Evolutionary conservation across 2,113 vertebrate genomes (phyloP).

Genomic region (Rhineura floridana): DNA sequence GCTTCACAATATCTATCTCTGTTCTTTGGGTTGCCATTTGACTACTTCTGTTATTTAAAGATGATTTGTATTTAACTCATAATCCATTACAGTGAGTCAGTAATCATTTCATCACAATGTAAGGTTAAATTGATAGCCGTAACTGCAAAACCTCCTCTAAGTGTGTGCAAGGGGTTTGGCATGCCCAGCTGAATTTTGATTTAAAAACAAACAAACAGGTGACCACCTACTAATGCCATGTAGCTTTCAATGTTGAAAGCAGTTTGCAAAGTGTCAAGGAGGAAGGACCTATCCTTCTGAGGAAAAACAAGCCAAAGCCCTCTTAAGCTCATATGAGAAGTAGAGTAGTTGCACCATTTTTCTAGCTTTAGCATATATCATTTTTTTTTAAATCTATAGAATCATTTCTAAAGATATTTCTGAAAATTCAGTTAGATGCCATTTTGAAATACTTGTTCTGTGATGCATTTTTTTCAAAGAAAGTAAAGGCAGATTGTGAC

Average conservation of each 20-base stretch:
- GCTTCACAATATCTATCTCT: background rate
- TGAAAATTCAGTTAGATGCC: background rate
- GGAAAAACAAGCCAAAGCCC: background rate
- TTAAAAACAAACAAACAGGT: background rate
- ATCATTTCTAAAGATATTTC: background rate
- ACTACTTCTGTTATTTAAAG: background rate
- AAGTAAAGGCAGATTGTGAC: background rate
- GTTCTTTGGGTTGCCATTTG: background rate
- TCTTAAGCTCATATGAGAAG: background rate
- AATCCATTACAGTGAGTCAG: background rate
- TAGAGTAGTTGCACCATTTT: background rate
- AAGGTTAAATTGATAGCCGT: background rate
- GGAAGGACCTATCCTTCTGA: background rate
- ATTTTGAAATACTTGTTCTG: background rate
- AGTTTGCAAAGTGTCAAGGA: background rate
- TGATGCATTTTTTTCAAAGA: background rate
- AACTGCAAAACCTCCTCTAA: background rate
- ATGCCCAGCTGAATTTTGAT: background rate
- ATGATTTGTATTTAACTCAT: background rate
- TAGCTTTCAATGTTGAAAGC: background rate
- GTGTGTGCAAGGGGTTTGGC: background rate
- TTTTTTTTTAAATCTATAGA: background rate
- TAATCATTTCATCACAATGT: background rate
- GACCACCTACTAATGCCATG: background rate
- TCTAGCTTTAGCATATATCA: slow-evolving; percentile 30